A percentile compares a stretch with the other conserved stretches of the same genome.
Evolutionary conservation across 2,888 invertebrate species (phyloP).

Genomic region (Amphipyra berbera): DNA sequence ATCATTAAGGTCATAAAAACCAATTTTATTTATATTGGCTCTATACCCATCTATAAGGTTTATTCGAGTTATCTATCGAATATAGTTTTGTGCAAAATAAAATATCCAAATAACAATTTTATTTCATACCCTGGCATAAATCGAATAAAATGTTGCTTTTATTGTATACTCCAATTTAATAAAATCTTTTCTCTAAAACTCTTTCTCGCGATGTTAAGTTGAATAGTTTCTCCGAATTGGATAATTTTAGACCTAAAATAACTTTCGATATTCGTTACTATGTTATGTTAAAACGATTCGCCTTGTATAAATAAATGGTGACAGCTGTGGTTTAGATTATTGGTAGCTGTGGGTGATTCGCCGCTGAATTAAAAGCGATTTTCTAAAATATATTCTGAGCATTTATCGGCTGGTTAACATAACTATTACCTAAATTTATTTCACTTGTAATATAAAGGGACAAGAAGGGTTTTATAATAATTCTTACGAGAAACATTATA

Average conservation of each 20-base stretch:
- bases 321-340: slow-evolving; percentile 11
- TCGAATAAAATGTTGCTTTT: not conserved
- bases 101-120: not conserved
- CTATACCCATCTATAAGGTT: no score
- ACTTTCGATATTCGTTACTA: no score
- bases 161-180: not conserved
- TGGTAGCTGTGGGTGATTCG: slow-evolving; percentile 6
- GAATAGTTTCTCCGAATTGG: no score
- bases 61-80: not conserved
- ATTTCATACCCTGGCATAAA: not conserved
- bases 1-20: no score
- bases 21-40: no score
- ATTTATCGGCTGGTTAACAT: slow-evolving; percentile 1
- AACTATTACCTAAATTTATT: not conserved
- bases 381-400: slow-evolving; percentile 16
- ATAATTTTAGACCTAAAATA: no score
- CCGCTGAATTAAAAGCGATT: slow-evolving; percentile 12
- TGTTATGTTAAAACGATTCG: no score
- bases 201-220: not conserved
- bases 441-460: no score
- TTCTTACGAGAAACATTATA: no score
- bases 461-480: no score
- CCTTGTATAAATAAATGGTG: not conserved
- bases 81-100: not conserved
- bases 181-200: not conserved